A percentile compares a stretch with the other conserved stretches of the same genome.
Conservation (phyloP, 2,113 vertebrate species). For the Prionailurus bengalensis region DNA sequence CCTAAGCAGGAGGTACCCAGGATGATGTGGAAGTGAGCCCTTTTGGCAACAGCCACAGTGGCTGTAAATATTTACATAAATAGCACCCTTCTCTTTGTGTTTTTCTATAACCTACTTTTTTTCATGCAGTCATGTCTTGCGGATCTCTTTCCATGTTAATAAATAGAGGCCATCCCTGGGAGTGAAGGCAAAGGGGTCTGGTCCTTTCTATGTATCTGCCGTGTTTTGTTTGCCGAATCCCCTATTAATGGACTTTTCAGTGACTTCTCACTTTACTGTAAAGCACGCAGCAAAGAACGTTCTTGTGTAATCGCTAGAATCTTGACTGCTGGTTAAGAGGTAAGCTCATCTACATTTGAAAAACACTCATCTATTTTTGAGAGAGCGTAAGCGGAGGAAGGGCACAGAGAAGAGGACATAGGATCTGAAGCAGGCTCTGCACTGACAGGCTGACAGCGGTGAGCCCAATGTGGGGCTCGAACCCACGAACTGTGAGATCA, state of each 20-base stretch:
- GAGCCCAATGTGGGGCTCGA: no score
- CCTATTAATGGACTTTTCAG: background rate
- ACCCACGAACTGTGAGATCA: no score
- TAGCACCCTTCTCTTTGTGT: background rate
- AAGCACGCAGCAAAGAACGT: background rate
- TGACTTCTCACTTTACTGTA: background rate
- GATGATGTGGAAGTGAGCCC: background rate
- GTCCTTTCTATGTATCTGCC: background rate
- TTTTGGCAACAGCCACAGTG: background rate
- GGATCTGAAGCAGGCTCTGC: no score
- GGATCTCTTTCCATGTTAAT: background rate
- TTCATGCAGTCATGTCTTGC: background rate
- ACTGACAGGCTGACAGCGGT: no score
- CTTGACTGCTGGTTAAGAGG: background rate
- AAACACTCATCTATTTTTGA: no score
- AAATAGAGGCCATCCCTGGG: background rate
- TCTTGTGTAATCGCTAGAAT: background rate
- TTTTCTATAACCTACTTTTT: background rate
- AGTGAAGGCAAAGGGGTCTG: background rate
- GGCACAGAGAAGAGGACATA: no score
- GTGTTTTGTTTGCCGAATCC: background rate
- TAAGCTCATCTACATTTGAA: background rate
- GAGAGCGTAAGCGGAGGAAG: no score
- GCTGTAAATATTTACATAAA: background rate
- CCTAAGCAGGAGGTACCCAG: background rate